Percentiles rank a stretch among this genome's conserved stretches.
These are phyloP conservation scores for Balearica regulorum DNA, from an alignment of 2,797 vertebrate genomes.

Conservation along the genomic window DNA sequence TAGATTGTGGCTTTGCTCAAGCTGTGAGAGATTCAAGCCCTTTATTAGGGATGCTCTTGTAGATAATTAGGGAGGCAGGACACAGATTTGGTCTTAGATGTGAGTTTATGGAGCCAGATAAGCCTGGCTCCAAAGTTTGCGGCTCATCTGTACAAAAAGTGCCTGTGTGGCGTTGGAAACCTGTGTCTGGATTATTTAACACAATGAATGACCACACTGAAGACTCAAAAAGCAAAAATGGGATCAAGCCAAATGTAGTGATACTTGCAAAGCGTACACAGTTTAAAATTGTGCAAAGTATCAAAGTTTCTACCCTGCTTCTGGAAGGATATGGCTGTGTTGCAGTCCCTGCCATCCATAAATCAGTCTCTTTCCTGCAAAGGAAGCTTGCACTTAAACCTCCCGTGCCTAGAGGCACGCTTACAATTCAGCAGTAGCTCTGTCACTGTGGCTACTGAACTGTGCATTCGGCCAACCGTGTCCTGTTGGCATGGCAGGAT, in stretches of 20 bases:
- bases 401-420: neutral
- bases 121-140: neutral
- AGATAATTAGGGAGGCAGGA: neutral
- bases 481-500: neutral
- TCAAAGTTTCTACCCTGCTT: neutral
- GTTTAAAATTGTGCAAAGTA: neutral
- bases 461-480: rapidly evolving
- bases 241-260: neutral
- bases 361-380: neutral
- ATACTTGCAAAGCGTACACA: rapidly evolving
- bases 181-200: neutral
- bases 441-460: rapidly evolving
- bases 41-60: neutral
- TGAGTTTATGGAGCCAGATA: neutral
- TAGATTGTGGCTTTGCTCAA: neutral
- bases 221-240: neutral
- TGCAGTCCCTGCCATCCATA: neutral
- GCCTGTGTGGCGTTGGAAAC: neutral
- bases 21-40: neutral
- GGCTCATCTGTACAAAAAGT: neutral
- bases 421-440: neutral
- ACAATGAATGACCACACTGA: neutral
- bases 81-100: neutral
- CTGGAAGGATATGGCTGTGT: neutral
- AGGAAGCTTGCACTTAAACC: neutral